These are phyloP conservation scores for Rhogogaster chlorosoma DNA, from an alignment of 2,888 invertebrate species.

Conservation along the genomic window DNA sequence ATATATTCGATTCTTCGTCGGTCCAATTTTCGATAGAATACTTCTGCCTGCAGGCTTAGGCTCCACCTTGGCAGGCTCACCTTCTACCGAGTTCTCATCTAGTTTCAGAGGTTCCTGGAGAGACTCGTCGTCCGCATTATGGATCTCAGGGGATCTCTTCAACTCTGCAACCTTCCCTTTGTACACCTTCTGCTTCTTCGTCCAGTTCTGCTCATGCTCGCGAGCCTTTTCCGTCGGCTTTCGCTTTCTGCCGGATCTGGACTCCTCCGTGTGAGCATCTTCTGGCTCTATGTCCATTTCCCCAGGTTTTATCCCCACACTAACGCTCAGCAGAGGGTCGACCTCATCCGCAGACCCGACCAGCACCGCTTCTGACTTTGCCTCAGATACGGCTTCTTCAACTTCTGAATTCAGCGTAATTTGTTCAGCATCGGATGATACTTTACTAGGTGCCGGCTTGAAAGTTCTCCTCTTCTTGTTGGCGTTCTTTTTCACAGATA, in stretches of 20 bases:
- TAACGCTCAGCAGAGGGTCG: neutral
- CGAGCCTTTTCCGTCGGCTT: slow-evolving; percentile 75
- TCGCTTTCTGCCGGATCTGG: slow-evolving; percentile 74
- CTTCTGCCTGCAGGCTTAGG: slow-evolving; percentile 13
- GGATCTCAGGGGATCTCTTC: neutral
- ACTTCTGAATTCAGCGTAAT: neutral
- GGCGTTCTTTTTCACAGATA: slow-evolving; percentile 60
- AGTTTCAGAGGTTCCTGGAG: neutral
- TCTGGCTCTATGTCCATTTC: slow-evolving; percentile 30
- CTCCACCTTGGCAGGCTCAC: neutral
- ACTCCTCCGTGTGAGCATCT: slow-evolving; percentile 66
- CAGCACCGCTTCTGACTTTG: neutral
- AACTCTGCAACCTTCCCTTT: slow-evolving; percentile 33
- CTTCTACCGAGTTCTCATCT: neutral
- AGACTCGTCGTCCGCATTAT: neutral
- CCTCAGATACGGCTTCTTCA: neutral
- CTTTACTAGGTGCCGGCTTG: slow-evolving; percentile 53
- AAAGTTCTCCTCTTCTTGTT: slow-evolving; percentile 59
- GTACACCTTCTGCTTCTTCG: slow-evolving; percentile 71
- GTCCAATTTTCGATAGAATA: slow-evolving; percentile 43
- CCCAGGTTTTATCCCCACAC: slow-evolving; percentile 16
- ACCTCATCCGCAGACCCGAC: slow-evolving; percentile 13
- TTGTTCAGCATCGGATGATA: neutral
- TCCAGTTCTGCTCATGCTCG: slow-evolving; percentile 71
- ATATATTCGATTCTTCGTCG: slow-evolving; percentile 38